Base-by-base conservation (phyloP, 2,888 invertebrate genomes). In the Trachelus stipa region DNA sequence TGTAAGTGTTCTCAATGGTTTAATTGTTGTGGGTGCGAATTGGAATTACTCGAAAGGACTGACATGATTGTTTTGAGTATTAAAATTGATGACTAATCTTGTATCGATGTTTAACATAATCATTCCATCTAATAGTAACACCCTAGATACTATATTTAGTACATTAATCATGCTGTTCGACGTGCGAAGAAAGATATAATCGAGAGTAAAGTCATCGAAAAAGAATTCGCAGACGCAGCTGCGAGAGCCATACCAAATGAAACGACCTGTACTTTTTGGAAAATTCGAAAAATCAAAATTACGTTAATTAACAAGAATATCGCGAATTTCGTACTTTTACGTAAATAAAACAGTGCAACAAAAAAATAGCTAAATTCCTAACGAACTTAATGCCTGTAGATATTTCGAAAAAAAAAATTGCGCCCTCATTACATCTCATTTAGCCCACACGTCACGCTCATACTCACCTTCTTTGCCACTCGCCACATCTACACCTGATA, bases 1-100 rank as follows among this genome's bases (percentile, higher is more conserved):
- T 90, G 87, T 89, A 84, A 86, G 85, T 90, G 90, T 90, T 85
- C 77, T 89, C 85, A 80, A 85, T 88, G 87, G 86, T 88, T 81
- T 83, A 85, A 83, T 85, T 86, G 86, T 88, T 89, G 83, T 87
- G 83, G 86, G 87, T 85, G 85, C 82, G 79, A 80, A 81, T 81
- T 83, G 79, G 71, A 77, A 84, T 31, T 71, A 31, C 9, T 34
- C 23, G 23, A 23, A 56, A 23, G 23, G 23, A 15, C 68, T 79
- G 81, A 83, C 82, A 81, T 80, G 81, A 78, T 81, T 84, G 85
- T 80, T 79, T 82, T 84, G 82, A 81, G 78, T 81, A 73, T 81
- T 77, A 34, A 74, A 80, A 81, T 56, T 79, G 80, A n/a, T 79
- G 37, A 77, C 40, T 79, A 69, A 79, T 81, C 83, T 84, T 87